Evolutionary conservation across 2,113 vertebrate genomes (phyloP), one percentile per base, ranked within the genome.

Genomic region (Acinonyx jubatus): DNA sequence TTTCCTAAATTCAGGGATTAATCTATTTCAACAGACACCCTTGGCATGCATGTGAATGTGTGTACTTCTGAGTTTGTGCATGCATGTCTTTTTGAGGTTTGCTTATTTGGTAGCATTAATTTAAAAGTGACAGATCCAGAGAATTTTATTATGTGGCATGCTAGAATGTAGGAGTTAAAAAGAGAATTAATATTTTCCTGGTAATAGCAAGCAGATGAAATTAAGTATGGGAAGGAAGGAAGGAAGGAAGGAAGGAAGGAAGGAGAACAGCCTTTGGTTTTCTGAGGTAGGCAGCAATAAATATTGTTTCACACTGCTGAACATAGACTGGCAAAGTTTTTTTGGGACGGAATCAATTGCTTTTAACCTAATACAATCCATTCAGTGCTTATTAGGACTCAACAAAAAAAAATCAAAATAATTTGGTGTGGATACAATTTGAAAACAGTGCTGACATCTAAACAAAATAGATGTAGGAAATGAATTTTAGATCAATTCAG

Each of bases 101-200:
- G 92, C 96, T 98, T 98, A 97, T 97, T 98, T 98, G 97, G 90
- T 92, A 97, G 91, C 0, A 0, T 98, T 98, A 95, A 97, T 98
- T 98, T 98, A 90, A 98, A 98, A 97, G 98, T 21, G 41, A 57
- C 96, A 98, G 87, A 96, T 97, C 97, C 98, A 96, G 89, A 93
- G 93, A 94, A 97, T 95, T 89, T 74, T 29, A 97, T 93, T 85
- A 68, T 0, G 80, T 90, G 94, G 97, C 80, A 95, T 73, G 71
- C 92, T 97, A 94, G 93, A 98, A 97, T 96, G 69, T 96, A 86
- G 66, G 48, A 7, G 61, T 94, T 97, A 96, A 92, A 69, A 84
- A 97, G 57, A 33, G 96, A 97, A 89, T 96, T 96, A 69, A 90
- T 96, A 41, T 95, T 97, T 97, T 68, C 25, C 29, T 13, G 50